phyloP scores from a whole-genome alignment of 2,113 vertebrate genomes.

The Seriola aureovittata region DNA sequence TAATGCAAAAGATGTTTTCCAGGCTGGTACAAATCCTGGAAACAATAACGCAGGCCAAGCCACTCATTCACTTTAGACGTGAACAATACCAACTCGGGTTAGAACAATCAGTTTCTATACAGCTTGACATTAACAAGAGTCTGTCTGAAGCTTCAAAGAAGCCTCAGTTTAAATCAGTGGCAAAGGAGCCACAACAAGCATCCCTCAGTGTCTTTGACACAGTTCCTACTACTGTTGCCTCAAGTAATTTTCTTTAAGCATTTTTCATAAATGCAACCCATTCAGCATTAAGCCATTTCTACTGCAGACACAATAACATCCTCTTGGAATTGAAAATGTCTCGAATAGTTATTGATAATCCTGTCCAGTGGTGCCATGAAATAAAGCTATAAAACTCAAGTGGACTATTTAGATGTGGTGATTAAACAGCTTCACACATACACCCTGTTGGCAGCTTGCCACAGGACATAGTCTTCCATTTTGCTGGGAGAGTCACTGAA shows the following conservation, averaged over 20 bases:
- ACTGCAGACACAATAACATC: constrained; percentile 15
- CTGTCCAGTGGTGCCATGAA: constrained; percentile 15
- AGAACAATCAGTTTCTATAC: constrained; percentile 24
- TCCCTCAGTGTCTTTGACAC: constrained; percentile 27
- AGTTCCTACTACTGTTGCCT: constrained; percentile 28
- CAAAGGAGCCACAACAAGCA: constrained; percentile 23
- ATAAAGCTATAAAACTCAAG: constrained; percentile 43
- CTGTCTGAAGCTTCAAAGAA: constrained; percentile 30
- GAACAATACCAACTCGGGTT: background rate
- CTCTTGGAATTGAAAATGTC: background rate
- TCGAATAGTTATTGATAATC: constrained; percentile 43
- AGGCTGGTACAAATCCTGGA: constrained; percentile 41
- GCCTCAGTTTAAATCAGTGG: background rate
- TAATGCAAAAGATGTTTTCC: constrained; percentile 65
- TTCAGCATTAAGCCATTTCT: background rate
- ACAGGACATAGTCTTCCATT: constrained; percentile 61
- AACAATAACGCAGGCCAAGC: constrained; percentile 65
- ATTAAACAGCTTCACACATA: constrained; percentile 55
- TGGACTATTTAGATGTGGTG: constrained; percentile 46
- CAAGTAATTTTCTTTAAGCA: background rate
- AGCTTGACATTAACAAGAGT: constrained; percentile 57
- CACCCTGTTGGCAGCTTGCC: constrained; percentile 61
- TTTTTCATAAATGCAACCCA: constrained; percentile 19
- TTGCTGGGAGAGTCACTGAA: constrained; percentile 20
- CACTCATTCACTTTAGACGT: constrained; percentile 60